Base-by-base conservation (phyloP, 2,797 vertebrate genomes). In the Jordanella pulchra region DNA sequence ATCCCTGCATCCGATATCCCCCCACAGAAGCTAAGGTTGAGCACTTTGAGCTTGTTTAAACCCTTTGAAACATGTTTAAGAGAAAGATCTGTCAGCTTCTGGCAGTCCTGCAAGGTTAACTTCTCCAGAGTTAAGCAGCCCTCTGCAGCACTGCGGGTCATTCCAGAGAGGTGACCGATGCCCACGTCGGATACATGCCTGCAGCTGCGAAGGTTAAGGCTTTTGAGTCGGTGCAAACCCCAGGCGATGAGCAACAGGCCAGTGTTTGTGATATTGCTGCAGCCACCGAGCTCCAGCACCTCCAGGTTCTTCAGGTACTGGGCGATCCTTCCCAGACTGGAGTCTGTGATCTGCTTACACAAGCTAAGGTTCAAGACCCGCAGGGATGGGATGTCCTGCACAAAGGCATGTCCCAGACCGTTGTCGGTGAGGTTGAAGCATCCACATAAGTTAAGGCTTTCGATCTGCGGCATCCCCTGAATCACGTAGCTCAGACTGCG, bases 401-500 rank as follows among this genome's bases (percentile, higher is more conserved):
- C 97, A 87, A 99, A 98, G 88, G 97, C 97, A 92, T 99, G 97
- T 78, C 97, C 97, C 84, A 99, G 95, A 78, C 97, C 97, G 95
- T 97, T 97, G 94, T 99, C 97, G 44, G 97, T 99, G 77, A 99
- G 96, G 94, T 98, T 99, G 93, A 99, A 99, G 92, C 97, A 99
- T 75, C 98, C 97, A 76, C 97, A 98, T 80, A 99, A 94, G 94
- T 99, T 99, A 79, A 99, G 96, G 93, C 97, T 99, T 92, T 99
- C 97, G 91, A 99, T 98, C 89, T 96, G 95, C 76, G 97, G 96
- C 97, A 99, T 97, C 85, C 97, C 97, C 88, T 99, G 98, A 84
- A 99, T 97, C 89, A 99, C 98, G 92, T 98, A 99, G 93, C 98
- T 99, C 81, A 99, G 94, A 89, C 97, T 98, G 88, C 97, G 95